These are phyloP conservation scores for Eupithecia dodoneata DNA, from an alignment of 2,888 invertebrate genomes.

Conservation along the genomic window DNA sequence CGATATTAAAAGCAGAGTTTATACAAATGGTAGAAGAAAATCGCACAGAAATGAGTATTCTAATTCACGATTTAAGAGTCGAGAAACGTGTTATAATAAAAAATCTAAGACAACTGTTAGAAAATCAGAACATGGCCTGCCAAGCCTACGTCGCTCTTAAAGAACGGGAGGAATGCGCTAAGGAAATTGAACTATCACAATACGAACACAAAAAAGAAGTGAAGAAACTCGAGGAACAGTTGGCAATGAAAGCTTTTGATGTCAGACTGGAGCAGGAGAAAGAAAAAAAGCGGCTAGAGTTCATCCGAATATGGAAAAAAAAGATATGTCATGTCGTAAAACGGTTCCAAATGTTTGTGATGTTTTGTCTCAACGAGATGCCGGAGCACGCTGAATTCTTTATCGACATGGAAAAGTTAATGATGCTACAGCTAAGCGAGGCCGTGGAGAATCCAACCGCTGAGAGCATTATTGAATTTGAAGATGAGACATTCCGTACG, in stretches of 20 bases:
- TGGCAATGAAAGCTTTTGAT: conserved; percentile 62
- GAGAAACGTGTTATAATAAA: conserved; percentile 73
- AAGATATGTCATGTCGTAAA: conserved; percentile 75
- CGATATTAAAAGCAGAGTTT: conserved; percentile 59
- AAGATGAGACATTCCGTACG: conserved; percentile 53
- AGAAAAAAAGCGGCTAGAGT: conserved; percentile 57
- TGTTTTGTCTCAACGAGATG: conserved; percentile 65
- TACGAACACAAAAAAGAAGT: conserved; percentile 63
- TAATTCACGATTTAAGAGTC: conserved; percentile 67
- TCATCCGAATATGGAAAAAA: conserved; percentile 65
- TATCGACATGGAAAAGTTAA: conserved; percentile 73
- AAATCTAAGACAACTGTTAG: conserved; percentile 63
- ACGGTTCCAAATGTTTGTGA: conserved; percentile 70
- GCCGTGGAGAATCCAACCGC: conserved; percentile 60
- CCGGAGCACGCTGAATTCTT: conserved; percentile 77
- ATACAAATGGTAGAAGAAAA: conserved; percentile 54
- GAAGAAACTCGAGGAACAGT: conserved; percentile 55
- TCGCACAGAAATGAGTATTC: conserved; percentile 48
- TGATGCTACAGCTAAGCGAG: conserved; percentile 71
- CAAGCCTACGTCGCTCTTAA: conserved; percentile 75
- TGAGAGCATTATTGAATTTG: conserved; percentile 64
- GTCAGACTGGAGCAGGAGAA: conserved; percentile 60
- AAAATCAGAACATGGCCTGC: conserved; percentile 75
- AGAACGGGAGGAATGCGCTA: conserved; percentile 66
- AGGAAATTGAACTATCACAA: conserved; percentile 57